Evolutionary conservation across 2,113 vertebrate genomes (phyloP), one percentile per base, ranked within the genome.

Genomic region (Gymnocephalus cernua): DNA sequence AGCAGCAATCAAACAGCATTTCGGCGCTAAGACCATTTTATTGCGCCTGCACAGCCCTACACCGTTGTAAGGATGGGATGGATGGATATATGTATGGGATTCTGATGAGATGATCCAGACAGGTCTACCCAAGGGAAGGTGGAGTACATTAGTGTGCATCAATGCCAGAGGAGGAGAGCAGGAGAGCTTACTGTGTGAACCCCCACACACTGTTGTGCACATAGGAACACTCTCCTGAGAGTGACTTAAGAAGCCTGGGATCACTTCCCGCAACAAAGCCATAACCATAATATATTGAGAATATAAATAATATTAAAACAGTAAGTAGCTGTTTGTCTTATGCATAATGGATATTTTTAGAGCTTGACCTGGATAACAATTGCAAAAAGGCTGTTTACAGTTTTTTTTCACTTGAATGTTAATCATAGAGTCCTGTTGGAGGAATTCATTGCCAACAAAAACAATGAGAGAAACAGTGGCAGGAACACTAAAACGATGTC

Each of bases 401-500:
- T 23, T 56, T 70, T 29, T 29, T 13, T 25, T 41, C 62, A 21
- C 56, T 19, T 54, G 16, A 47, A 57, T 85, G 75, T 79, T 65
- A 71, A 75, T 75, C 73, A 68, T 48, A 29, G 47, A 86, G 29
- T 86, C 74, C 41, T 48, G 47, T 8, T 19, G 64, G 11, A 82
- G 62, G 68, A 62, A 75, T 74, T 67, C 25, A 51, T 62, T 74
- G 54, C 44, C 15, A 74, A 87, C 73, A 90, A 63, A 85, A 84
- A 88, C 51, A 63, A 65, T 68, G 66, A 16, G 66, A 69, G 48
- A 86, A 90, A 86, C 74, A 82, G 81, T 74, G 86, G 92, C 90
- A 93, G 87, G 86, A 91, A 93, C 88, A 92, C 73, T 88, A 79
- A 92, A 92, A 92, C 86, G 88, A 88, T 88, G 81, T 91, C 89